phyloP scores from a whole-genome alignment of 2,888 invertebrate species.

The Timema cristinae region DNA sequence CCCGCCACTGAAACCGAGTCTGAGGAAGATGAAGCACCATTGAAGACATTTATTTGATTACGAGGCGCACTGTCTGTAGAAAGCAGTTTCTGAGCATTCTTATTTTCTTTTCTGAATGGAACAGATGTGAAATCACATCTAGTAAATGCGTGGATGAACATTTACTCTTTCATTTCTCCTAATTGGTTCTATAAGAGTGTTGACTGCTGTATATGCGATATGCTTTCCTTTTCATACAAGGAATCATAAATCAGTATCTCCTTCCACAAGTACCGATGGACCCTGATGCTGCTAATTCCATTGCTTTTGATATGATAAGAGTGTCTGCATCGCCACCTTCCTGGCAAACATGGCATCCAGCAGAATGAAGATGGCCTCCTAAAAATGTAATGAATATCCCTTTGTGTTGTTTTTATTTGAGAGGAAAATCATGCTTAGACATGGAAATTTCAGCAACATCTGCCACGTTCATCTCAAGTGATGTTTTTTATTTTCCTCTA shows the following conservation, averaged over 20 bases:
- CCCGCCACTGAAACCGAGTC: not conserved
- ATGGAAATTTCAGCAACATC: not conserved
- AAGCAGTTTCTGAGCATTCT: constrained; percentile 11
- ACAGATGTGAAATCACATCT: not conserved
- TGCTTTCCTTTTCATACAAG: constrained; percentile 7
- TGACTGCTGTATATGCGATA: constrained; percentile 13
- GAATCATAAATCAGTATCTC: constrained; percentile 2
- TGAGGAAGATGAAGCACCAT: not conserved
- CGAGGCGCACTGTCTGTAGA: not conserved
- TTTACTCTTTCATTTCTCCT: constrained; percentile 6
- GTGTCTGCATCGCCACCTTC: not conserved
- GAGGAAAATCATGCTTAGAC: not conserved
- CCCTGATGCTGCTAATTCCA: not conserved
- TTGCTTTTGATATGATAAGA: not conserved
- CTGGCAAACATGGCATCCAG: not conserved
- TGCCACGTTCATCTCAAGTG: not conserved
- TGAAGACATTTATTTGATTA: constrained; percentile 9
- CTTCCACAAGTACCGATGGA: constrained; percentile 5
- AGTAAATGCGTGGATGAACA: constrained; percentile 8
- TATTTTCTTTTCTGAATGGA: not conserved
- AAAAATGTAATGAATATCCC: not conserved
- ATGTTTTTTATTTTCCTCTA: not conserved
- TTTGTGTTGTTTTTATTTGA: not conserved
- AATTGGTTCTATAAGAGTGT: not conserved
- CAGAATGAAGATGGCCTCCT: not conserved